A percentile compares a stretch with the other conserved stretches of the same genome.
Conservation (phyloP, 2,888 invertebrate species). For the Lasioglossum villosulum region DNA sequence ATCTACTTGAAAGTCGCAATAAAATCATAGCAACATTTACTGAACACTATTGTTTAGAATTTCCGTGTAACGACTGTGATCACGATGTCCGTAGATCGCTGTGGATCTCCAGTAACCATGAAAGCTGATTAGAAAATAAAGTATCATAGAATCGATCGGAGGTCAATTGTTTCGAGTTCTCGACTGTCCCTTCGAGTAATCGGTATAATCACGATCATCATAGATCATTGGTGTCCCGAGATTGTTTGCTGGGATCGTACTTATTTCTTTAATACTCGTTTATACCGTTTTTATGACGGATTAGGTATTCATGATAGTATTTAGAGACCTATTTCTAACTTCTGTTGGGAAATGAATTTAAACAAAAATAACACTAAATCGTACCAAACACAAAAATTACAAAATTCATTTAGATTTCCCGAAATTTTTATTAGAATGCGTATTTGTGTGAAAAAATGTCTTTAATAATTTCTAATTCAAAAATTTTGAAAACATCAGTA, state of each 20-base stretch:
- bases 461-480: too few species aligned
- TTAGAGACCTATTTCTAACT: too few species aligned
- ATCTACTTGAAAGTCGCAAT: not conserved
- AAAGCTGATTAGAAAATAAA: constrained; percentile 1
- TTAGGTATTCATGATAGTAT: not conserved
- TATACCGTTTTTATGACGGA: not conserved
- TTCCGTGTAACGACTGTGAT: not conserved
- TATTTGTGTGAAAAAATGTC: too few species aligned
- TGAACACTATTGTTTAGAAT: not conserved
- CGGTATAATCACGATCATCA: not conserved
- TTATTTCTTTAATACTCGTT: not conserved
- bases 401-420: too few species aligned
- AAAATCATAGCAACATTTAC: not conserved
- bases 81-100: not conserved
- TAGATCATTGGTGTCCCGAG: not conserved
- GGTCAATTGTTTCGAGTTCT: not conserved
- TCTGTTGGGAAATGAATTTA: not conserved
- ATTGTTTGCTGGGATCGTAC: not conserved
- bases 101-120: not conserved
- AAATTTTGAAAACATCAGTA: not conserved
- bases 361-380: too few species aligned
- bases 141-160: not conserved
- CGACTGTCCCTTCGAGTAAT: not conserved
- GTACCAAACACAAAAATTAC: too few species aligned
- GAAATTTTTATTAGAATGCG: not conserved